phyloP scores from a whole-genome alignment of 1,140 invertebrate genomes.

The Ceratoteleas bidentatus region DNA sequence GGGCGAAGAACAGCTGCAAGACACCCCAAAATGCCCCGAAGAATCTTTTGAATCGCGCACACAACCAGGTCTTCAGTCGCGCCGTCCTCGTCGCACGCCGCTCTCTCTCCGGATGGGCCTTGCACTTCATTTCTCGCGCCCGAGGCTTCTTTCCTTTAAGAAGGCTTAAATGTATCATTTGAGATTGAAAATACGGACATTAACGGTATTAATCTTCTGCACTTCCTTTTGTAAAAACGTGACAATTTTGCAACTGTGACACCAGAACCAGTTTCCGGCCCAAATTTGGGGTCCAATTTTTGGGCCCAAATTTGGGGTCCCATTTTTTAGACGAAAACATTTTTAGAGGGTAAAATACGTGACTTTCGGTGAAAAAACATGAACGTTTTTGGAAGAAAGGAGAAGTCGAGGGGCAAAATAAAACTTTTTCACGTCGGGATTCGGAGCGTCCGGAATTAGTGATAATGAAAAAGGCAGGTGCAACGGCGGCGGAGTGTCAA shows the following conservation, averaged over 20 bases:
- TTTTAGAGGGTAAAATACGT: too few relatives aligned
- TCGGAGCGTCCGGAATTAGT: too few relatives aligned
- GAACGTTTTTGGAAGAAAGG: too few relatives aligned
- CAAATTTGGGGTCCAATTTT: too few relatives aligned
- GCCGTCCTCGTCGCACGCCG: slow-evolving; percentile 10
- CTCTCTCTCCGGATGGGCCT: slow-evolving; percentile 27
- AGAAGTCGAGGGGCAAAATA: too few relatives aligned
- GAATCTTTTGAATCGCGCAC: slow-evolving; percentile 77
- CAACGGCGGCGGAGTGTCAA: too few relatives aligned
- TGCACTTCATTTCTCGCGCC: slow-evolving; percentile 37
- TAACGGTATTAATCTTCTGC: slow-evolving; percentile 28
- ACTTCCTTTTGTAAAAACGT: slow-evolving; percentile 20
- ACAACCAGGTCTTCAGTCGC: slow-evolving; percentile 62
- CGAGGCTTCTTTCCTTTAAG: slow-evolving; percentile 35
- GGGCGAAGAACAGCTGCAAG: slow-evolving; percentile 77
- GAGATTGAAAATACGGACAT: slow-evolving; percentile 36
- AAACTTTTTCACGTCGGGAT: too few relatives aligned
- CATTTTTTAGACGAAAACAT: too few relatives aligned
- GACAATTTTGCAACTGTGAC: slow-evolving; percentile 17
- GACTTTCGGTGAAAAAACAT: too few relatives aligned
- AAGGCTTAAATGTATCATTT: slow-evolving; percentile 49
- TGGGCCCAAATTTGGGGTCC: too few relatives aligned
- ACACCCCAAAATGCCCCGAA: slow-evolving; percentile 74
- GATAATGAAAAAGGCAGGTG: too few relatives aligned
- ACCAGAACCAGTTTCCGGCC: too few relatives aligned